Evolutionary conservation across 2,113 vertebrate species (phyloP), one percentile per base, ranked within the genome.

Genomic region (Aphyosemion australe): DNA sequence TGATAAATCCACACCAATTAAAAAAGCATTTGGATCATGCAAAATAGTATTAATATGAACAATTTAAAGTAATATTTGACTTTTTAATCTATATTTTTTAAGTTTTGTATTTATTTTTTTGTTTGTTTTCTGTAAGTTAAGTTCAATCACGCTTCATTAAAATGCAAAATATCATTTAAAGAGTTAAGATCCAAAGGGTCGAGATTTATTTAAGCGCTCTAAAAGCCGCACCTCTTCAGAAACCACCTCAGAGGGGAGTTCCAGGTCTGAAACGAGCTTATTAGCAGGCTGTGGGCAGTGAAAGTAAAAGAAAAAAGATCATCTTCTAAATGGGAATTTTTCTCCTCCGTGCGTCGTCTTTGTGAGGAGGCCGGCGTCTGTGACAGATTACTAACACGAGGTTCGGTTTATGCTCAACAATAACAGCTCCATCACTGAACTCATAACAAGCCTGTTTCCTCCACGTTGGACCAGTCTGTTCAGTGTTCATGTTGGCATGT

Each of bases 401-500:
- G 74, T 72, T 45, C 63, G 49, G 86, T 89, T 88, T 88, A 85
- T 55, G 61, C 57, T 54, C 43, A 83, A 88, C 80, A 86, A 84
- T 85, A 89, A 88, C 84, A 86, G 80, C 80, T 78, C 65, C 76
- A 84, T 86, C 79, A 67, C 75, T 50, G 60, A 85, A 87, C 71
- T 88, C 79, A 85, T 82, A 88, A 88, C 89, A 88, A 74, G 64
- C 66, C 66, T 65, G 49, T 79, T 77, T 84, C 64, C 61, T 79
- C 86, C 59, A 63, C 82, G 76, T 76, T 81, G 61, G 66, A 43
- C 75, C 48, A 51, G 79, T 88, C 82, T 84, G 85, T 65, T 85
- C 79, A 64, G 78, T 82, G 84, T 92, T 82, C 68, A 61, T 63
- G 80, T 76, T 78, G 89, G 85, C 83, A 86, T 80, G 82, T 85